phyloP scores from a whole-genome alignment of 2,113 vertebrate species.

The Lophura nycthemera region DNA sequence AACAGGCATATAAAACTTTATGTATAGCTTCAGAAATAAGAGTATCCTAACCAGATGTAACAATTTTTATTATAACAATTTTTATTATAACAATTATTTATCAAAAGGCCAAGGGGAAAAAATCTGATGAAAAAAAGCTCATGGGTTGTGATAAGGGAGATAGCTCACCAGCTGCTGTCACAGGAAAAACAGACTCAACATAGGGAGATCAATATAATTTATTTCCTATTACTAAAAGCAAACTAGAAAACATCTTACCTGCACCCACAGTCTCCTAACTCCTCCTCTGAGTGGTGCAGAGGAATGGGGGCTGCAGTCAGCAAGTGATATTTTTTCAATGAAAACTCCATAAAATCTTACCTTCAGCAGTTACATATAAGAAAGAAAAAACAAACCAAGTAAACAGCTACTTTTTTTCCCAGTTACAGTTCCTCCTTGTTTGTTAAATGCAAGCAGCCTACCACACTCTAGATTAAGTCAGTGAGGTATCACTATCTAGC shows the following conservation, averaged over 20 bases:
- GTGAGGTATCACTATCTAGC: neutral
- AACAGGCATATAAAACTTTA: neutral
- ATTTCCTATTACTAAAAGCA: too few relatives aligned
- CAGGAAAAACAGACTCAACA: too few relatives aligned
- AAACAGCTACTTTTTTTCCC: neutral
- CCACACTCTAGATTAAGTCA: neutral
- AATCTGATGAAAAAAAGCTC: too few relatives aligned
- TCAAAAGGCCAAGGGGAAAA: too few relatives aligned
- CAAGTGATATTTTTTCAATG: neutral
- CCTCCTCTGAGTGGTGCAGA: too few relatives aligned
- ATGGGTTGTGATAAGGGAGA: too few relatives aligned
- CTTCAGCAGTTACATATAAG: neutral
- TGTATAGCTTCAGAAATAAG: neutral
- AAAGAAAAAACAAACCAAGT: neutral
- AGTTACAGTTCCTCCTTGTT: neutral
- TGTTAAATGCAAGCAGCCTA: neutral
- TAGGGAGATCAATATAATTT: too few relatives aligned
- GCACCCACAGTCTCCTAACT: too few relatives aligned
- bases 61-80: neutral
- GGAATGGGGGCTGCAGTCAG: too few relatives aligned
- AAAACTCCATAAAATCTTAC: neutral
- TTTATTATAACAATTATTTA: too few relatives aligned
- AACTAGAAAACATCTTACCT: too few relatives aligned
- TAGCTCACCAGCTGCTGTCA: too few relatives aligned
- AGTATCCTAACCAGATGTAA: neutral